A percentile compares a stretch with the other conserved stretches of the same genome.
phyloP scores from a whole-genome alignment of 2,888 invertebrate genomes.

The Drosophila robusta region DNA sequence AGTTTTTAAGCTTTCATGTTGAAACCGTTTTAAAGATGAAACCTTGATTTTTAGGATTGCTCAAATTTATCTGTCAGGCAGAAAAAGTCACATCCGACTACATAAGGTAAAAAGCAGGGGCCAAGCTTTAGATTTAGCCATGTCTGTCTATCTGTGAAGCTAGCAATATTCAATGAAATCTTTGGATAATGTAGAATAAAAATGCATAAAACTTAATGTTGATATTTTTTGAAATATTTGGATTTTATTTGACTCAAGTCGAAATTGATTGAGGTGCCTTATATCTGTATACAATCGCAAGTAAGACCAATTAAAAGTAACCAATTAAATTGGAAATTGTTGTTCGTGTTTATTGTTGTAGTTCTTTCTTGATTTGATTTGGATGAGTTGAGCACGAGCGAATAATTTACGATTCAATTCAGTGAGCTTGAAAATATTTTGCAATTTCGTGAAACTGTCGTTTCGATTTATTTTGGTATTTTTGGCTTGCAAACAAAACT shows the following conservation, averaged over 20 bases:
- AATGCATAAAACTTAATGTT: background rate
- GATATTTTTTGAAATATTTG: too few species aligned
- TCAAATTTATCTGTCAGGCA: too few species aligned
- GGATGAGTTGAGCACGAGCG: slow-evolving; percentile 42
- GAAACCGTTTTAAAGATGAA: too few species aligned
- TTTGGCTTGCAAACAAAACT: slow-evolving; percentile 55
- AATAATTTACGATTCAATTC: slow-evolving; percentile 65
- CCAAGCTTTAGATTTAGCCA: too few species aligned
- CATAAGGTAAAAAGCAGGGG: too few species aligned
- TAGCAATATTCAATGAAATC: too few species aligned
- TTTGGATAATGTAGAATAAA: background rate
- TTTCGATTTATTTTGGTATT: slow-evolving; percentile 63
- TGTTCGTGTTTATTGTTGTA: slow-evolving; percentile 19
- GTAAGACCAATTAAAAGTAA: background rate
- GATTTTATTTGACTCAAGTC: too few species aligned
- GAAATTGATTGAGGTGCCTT: too few species aligned
- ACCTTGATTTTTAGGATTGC: too few species aligned
- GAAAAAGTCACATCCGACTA: too few species aligned
- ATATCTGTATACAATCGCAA: background rate
- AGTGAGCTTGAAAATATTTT: slow-evolving; percentile 71
- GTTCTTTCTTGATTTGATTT: slow-evolving; percentile 41
- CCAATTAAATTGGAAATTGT: slow-evolving; percentile 15
- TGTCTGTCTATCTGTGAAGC: too few species aligned
- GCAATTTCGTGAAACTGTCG: slow-evolving; percentile 61
- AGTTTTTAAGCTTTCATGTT: too few species aligned